A percentile compares a stretch with the other conserved stretches of the same genome.
phyloP scores from a whole-genome alignment of 2,888 invertebrate genomes.

The Chromoteleia sp. region DNA sequence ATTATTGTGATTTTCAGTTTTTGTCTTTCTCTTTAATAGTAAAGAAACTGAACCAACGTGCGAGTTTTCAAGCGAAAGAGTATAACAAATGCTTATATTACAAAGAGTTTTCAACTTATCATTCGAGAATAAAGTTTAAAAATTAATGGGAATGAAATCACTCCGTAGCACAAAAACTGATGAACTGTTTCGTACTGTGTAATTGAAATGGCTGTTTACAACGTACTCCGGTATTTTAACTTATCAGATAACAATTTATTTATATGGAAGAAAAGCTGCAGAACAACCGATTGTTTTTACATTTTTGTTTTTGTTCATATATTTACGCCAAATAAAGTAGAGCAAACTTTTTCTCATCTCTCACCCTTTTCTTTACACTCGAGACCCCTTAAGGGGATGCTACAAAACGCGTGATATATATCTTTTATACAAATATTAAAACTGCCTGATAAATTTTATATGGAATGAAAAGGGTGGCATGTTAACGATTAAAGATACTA shows the following conservation, averaged over 20 bases:
- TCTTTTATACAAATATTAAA: constrained; percentile 30
- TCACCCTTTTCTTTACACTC: constrained; percentile 41
- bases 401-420: constrained; percentile 38
- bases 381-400: constrained; percentile 45
- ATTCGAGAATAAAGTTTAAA: too few species aligned
- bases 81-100: too few species aligned
- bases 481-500: neutral
- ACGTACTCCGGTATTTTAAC: too few species aligned
- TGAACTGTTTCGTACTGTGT: too few species aligned
- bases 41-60: too few species aligned
- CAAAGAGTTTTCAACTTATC: too few species aligned
- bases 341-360: constrained; percentile 47
- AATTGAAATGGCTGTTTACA: too few species aligned
- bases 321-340: constrained; percentile 40
- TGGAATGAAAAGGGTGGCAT: neutral
- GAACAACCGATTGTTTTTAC: constrained; percentile 24
- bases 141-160: too few species aligned
- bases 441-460: constrained; percentile 35
- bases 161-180: too few species aligned
- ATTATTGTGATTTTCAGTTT: too few species aligned
- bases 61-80: too few species aligned
- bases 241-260: neutral
- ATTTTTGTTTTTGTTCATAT: constrained; percentile 33
- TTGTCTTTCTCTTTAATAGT: too few species aligned
- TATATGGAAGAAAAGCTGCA: neutral